Percentiles rank a stretch among this genome's conserved stretches.
These are phyloP conservation scores for Pemphredon lugubris DNA, from an alignment of 2,888 invertebrate species.

Conservation along the genomic window DNA sequence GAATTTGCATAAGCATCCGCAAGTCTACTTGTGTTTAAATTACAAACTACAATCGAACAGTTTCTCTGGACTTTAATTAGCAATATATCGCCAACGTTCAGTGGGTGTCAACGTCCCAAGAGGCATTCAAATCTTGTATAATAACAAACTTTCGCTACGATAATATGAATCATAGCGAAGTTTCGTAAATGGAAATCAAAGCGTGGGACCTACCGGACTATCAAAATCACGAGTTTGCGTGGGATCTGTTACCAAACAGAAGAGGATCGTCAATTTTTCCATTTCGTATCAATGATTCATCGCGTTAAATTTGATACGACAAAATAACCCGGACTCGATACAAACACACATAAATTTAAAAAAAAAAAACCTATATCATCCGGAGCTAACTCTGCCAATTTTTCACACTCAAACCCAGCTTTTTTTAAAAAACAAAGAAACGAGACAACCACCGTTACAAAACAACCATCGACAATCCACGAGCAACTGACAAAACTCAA, in stretches of 20 bases:
- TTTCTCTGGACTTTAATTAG: neutral
- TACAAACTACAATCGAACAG: neutral
- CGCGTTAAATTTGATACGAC: neutral
- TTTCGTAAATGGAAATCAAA: neutral
- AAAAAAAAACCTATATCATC: too few species aligned
- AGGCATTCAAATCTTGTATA: neutral
- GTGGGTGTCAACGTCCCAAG: neutral
- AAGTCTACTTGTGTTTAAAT: too few species aligned
- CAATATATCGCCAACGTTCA: neutral
- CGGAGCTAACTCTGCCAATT: too few species aligned
- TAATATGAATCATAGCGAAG: neutral
- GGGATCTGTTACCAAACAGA: constrained; percentile 3
- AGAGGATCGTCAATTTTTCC: neutral
- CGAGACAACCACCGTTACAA: too few species aligned
- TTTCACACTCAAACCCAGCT: too few species aligned
- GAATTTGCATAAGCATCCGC: too few species aligned
- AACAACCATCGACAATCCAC: too few species aligned
- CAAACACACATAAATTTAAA: too few species aligned
- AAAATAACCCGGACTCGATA: too few species aligned
- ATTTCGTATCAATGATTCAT: constrained; percentile 9
- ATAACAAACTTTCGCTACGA: neutral
- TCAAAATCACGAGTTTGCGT: constrained; percentile 2
- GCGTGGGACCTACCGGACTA: neutral
- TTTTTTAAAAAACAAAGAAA: too few species aligned
- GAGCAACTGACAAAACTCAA: too few species aligned